Evolutionary conservation across 92 coral and sea anemone genomes (phyloP).

Genomic region (Palythoa grandiflora): DNA sequence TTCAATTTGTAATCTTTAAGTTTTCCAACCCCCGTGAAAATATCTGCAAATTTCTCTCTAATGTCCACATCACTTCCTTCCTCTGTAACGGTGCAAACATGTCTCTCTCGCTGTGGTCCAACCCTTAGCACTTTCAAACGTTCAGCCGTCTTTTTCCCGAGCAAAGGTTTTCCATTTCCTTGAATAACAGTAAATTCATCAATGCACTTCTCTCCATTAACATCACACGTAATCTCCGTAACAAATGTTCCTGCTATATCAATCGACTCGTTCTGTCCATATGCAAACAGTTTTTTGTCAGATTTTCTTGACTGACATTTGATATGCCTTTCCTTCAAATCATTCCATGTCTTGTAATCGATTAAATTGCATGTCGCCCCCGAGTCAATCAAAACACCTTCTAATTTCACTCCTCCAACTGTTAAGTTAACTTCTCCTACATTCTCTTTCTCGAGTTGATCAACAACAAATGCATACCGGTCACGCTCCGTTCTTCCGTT

Average conservation of each 20-base stretch:
- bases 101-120: neutral
- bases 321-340: constrained; percentile 18
- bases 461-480: constrained; percentile 32
- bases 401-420: constrained; percentile 25
- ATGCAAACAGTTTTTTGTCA: constrained; percentile 57
- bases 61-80: constrained; percentile 57
- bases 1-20: constrained; percentile 65
- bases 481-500: constrained; percentile 20
- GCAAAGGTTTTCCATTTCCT: constrained; percentile 48
- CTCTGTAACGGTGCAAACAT: constrained; percentile 26
- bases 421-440: constrained; percentile 24
- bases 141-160: neutral
- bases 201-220: constrained; percentile 37
- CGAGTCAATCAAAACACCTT: constrained; percentile 37
- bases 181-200: constrained; percentile 55
- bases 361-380: constrained; percentile 40
- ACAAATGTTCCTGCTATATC: constrained; percentile 52
- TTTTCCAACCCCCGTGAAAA: constrained; percentile 54
- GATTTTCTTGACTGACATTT: constrained; percentile 43
- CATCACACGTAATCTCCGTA: constrained; percentile 41
- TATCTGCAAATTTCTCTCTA: constrained; percentile 44
- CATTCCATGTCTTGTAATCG: constrained; percentile 39
- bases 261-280: constrained; percentile 57
- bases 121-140: neutral
- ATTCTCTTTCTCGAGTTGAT: neutral